Evolutionary conservation across 2,113 vertebrate species (phyloP).

Genomic region (Sminthopsis crassicaudata): DNA sequence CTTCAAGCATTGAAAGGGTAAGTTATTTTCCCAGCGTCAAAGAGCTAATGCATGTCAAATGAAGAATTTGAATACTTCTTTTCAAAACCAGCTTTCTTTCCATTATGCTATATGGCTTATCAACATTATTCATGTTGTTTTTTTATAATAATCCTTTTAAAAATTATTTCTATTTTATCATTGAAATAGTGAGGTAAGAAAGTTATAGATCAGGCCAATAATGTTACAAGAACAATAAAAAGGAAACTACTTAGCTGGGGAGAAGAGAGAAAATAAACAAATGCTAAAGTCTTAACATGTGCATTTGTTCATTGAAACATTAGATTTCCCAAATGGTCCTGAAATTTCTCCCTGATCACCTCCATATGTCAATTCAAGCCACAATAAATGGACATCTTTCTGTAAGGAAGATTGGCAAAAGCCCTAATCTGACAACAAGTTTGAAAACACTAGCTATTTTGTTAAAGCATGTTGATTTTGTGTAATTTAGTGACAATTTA

Average conservation of each 20-base stretch:
- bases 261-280: background rate
- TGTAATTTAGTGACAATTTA: slow-evolving; percentile 79
- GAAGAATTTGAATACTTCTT: background rate
- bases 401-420: slow-evolving; percentile 77
- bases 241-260: background rate
- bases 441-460: slow-evolving; percentile 78
- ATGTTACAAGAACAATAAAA: background rate
- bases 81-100: background rate
- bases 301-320: slow-evolving; percentile 45
- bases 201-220: background rate
- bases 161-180: background rate
- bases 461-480: slow-evolving; percentile 78
- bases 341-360: slow-evolving; percentile 65
- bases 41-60: background rate
- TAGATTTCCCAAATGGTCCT: slow-evolving; percentile 56
- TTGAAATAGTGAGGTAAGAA: background rate
- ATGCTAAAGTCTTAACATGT: slow-evolving; percentile 11
- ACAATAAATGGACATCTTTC: slow-evolving; percentile 72
- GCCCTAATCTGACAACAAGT: slow-evolving; percentile 73
- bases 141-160: background rate
- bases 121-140: background rate
- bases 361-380: slow-evolving; percentile 76
- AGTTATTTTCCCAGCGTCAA: background rate
- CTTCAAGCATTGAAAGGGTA: background rate
- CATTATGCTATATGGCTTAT: background rate